These are phyloP conservation scores for Misgurnus mizolepis DNA, from an alignment of 2,113 vertebrate species.

Conservation along the genomic window DNA sequence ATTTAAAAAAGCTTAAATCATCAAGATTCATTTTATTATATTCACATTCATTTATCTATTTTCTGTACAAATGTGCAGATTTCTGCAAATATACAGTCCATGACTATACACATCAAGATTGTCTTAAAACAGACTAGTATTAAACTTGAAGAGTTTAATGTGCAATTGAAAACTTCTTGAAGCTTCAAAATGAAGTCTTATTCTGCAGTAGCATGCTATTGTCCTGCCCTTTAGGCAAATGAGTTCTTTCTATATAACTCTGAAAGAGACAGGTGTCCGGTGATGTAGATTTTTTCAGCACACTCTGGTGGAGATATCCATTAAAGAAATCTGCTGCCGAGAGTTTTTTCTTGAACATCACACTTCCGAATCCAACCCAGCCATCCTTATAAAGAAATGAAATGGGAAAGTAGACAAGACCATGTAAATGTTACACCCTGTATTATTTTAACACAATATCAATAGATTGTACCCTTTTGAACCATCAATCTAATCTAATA, in stretches of 20 bases:
- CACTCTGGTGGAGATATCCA: conserved; percentile 86
- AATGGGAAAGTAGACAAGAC: neutral
- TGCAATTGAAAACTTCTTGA: neutral
- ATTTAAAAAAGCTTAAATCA: neutral
- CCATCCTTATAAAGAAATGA: conserved; percentile 76
- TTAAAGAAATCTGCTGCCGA: conserved; percentile 93
- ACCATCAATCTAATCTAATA: neutral
- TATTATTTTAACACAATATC: neutral
- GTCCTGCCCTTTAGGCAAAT: conserved; percentile 10
- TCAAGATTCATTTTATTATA: conserved; percentile 20
- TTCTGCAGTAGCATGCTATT: conserved; percentile 1
- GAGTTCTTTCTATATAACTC: conserved; percentile 66
- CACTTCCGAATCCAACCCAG: conserved; percentile 84
- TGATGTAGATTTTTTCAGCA: conserved; percentile 57
- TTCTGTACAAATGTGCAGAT: neutral
- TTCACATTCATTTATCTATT: neutral
- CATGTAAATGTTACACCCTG: neutral
- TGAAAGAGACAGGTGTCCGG: conserved; percentile 75
- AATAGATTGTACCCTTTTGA: no score
- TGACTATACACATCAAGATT: neutral
- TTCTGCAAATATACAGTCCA: neutral
- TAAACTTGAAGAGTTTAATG: neutral
- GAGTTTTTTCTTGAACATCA: conserved; percentile 83
- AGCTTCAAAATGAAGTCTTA: conserved; percentile 18
- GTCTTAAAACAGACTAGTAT: conserved; percentile 65